A percentile compares a stretch with the other conserved stretches of the same genome.
Conservation (phyloP, 2,113 vertebrate genomes). For the Calyptomena viridis region DNA sequence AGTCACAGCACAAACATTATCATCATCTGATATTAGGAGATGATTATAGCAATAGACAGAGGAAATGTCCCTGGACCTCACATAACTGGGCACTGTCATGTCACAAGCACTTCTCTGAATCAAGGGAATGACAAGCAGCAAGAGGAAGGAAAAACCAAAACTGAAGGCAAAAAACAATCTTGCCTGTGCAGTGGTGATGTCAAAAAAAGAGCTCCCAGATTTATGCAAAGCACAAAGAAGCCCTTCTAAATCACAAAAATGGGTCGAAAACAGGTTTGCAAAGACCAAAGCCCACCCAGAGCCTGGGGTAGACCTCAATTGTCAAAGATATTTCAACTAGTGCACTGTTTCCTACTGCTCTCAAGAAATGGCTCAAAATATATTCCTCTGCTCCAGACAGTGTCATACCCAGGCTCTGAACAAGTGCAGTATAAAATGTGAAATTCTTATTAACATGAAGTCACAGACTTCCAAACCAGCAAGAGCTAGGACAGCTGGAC, state of each 20-base stretch:
- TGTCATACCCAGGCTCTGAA: neutral
- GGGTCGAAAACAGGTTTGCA: neutral
- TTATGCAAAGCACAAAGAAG: neutral
- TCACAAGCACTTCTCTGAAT: neutral
- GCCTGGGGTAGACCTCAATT: neutral
- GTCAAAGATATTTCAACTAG: neutral
- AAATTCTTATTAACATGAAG: constrained; percentile 36
- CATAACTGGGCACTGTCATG: neutral
- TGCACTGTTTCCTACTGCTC: neutral
- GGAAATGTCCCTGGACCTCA: neutral
- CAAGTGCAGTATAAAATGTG: neutral
- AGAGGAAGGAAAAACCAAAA: neutral
- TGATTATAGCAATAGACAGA: neutral
- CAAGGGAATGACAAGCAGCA: neutral
- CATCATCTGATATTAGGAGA: neutral
- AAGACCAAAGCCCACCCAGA: neutral
- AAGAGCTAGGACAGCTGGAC: neutral
- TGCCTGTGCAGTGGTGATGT: neutral
- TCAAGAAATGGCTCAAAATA: neutral
- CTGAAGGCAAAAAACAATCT: neutral
- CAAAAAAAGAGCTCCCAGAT: neutral
- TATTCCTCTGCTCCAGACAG: neutral
- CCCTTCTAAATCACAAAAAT: neutral
- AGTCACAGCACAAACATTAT: neutral
- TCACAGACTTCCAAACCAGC: constrained; percentile 38